Evolutionary conservation across 2,888 invertebrate genomes (phyloP).

Genomic region (Venustoraphidia nigricollis): DNA sequence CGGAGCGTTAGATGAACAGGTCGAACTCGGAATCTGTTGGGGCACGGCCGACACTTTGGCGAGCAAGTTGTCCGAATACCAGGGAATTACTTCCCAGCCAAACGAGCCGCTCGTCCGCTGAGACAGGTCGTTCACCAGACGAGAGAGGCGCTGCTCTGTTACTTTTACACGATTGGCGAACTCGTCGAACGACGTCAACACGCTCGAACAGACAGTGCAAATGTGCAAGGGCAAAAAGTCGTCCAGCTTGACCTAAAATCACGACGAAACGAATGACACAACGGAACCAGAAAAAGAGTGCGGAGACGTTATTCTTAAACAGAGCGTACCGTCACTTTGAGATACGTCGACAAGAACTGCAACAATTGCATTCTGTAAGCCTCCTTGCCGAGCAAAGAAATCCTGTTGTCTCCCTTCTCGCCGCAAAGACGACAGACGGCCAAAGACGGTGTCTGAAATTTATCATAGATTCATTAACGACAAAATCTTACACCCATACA

Average conservation of each 20-base stretch:
- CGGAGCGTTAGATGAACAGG: no score
- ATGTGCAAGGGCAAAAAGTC: background rate
- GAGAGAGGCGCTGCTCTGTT: background rate
- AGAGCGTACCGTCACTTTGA: background rate
- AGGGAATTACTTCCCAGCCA: no score
- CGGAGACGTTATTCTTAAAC: background rate
- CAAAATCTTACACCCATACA: background rate
- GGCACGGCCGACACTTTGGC: no score
- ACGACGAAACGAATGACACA: background rate
- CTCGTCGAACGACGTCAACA: background rate
- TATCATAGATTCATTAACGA: background rate
- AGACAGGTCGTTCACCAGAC: no score
- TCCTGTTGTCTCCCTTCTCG: background rate
- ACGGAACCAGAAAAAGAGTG: background rate
- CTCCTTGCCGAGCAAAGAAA: background rate
- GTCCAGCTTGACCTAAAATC: background rate
- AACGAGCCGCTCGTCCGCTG: no score
- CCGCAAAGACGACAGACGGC: background rate
- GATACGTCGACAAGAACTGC: background rate
- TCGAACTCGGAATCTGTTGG: no score
- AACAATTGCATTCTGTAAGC: background rate
- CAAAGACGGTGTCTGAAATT: background rate
- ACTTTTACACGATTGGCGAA: background rate
- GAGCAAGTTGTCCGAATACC: no score
- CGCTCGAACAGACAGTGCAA: background rate